Conservation (phyloP, 2,888 invertebrate species). For the Unio pictorum region DNA sequence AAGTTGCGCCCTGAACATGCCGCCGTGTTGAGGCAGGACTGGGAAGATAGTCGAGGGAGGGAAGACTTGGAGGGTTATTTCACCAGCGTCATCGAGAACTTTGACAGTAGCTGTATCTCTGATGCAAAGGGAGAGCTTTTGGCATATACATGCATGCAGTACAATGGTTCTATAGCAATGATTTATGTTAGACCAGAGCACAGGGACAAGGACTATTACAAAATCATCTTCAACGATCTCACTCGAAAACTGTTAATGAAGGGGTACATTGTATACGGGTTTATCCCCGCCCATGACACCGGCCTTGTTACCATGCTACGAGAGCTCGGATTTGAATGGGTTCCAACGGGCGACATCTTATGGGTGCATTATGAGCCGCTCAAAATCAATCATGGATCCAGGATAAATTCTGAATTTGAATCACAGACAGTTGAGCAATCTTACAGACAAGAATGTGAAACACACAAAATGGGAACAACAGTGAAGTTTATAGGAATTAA, state of each 20-base stretch:
- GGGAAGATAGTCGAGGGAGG: constrained; percentile 47
- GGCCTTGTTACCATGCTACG: constrained; percentile 50
- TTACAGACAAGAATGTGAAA: not conserved
- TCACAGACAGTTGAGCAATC: not conserved
- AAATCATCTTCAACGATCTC: constrained; percentile 54
- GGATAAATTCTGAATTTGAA: not conserved
- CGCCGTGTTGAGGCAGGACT: constrained; percentile 40
- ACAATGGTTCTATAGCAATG: constrained; percentile 63
- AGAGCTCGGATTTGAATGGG: constrained; percentile 60
- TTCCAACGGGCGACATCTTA: constrained; percentile 60
- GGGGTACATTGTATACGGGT: constrained; percentile 56
- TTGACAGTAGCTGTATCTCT: constrained; percentile 58
- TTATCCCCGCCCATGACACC: constrained; percentile 55
- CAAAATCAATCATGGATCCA: constrained; percentile 15
- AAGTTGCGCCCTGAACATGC: constrained; percentile 49
- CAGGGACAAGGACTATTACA: constrained; percentile 51
- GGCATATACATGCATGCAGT: constrained; percentile 64
- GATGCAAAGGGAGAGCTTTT: constrained; percentile 47
- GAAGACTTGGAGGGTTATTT: constrained; percentile 56
- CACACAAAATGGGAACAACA: not conserved
- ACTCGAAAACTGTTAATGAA: constrained; percentile 49
- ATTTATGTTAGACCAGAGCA: constrained; percentile 56
- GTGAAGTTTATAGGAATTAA: constrained; percentile 8
- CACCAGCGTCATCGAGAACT: constrained; percentile 52
- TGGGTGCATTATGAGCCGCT: constrained; percentile 45